Evolutionary conservation across 2,113 vertebrate species (phyloP), one percentile per base, ranked within the genome.

Genomic region (Hyaena hyaena): DNA sequence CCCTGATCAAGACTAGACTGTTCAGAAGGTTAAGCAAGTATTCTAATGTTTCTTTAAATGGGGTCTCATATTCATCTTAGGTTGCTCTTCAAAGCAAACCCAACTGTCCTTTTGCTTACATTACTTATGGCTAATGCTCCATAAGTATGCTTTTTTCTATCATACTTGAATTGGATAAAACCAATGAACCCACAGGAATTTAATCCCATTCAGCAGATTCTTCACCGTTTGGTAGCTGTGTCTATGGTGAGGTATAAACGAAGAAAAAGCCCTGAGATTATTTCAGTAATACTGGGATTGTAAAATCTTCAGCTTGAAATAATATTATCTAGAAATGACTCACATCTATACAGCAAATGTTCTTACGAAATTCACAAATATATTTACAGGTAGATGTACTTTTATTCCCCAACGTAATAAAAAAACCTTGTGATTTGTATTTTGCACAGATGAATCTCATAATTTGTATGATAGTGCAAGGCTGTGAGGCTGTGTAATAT

Each of bases 381-480:
- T 5, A 95, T 82, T 87, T 89, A 91, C 12, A 50, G 63, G 50
- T 61, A 0, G 31, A 81, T 61, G 5, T 74, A 48, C 24, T 95
- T 66, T 81, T 74, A 91, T 65, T 69, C 93, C 35, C 85, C 61
- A 35, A 95, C n/a, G 55, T 86, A 58, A 77, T 86, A 58, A 77
- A 95, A 86, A 96, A 83, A 63, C 23, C 23, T 68, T 33, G 93
- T 31, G 90, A 94, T 89, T 95, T 96, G 10, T 55, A 82, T 90
- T 92, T 79, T n/a, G 74, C 74, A 76, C 74, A 48, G 16, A 45
- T 43, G 95, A 87, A 55, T 23, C 35, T 74, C 35, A 91, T 77
- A 43, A 71, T 92, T 73, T 77, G 26, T 92, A 82, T 68, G 83
- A 95, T 4, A 81, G 10, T 14, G 43, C 58, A 96, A 92, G 50